Base-by-base conservation (phyloP, 2,113 vertebrate genomes). In the Cichladusa arquata region DNA sequence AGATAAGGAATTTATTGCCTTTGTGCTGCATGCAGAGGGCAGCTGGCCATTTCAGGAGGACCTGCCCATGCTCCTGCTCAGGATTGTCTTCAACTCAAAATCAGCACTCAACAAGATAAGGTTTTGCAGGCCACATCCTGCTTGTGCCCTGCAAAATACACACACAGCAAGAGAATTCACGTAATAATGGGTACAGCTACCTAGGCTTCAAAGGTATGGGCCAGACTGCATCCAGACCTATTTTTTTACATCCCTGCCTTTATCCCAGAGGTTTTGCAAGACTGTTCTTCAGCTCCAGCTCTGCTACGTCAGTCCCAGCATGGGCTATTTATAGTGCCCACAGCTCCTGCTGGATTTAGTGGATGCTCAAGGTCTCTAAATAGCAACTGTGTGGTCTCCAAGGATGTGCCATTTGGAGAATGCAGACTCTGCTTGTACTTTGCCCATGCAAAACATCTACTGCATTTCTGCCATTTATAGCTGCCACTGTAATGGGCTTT, bases 1-100 rank as follows among this genome's bases (percentile, higher is more conserved):
- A 95, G 93, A 71, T 91, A 70, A 67, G 51, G n/a, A 42, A 78
- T 93, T 93, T 89, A 57, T 54, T 51, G 65, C 79, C 51, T 74
- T 81, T 90, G 66, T 89, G 62, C 53, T 83, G 11, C 31, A 36
- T 1, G n/a, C 74, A 66, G n/a, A 36, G 53, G 73, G 64, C 73
- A 92, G 47, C 33, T 0, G 1, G 33, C n/a, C 4, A 3, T 29
- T 94, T 79, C 86, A 60, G 80, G 62, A 56, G 38, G 64, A 54
- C 44, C 19, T 1, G 3, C 17, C 51, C 54, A 31, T 0, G 0
- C 33, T 62, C 22, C 20, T 53, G 25, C 28, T 64, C 3, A 2
- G 26, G 11, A 29, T 3, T 61, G 42, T 78, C 47, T 66, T 34
- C 74, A 76, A 14, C 47, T 70, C 28, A 58, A 31, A 17, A 16